A percentile compares a stretch with the other conserved stretches of the same genome.
phyloP scores from a whole-genome alignment of 1,140 invertebrate species.

The Pogonomyrmex barbatus region DNA sequence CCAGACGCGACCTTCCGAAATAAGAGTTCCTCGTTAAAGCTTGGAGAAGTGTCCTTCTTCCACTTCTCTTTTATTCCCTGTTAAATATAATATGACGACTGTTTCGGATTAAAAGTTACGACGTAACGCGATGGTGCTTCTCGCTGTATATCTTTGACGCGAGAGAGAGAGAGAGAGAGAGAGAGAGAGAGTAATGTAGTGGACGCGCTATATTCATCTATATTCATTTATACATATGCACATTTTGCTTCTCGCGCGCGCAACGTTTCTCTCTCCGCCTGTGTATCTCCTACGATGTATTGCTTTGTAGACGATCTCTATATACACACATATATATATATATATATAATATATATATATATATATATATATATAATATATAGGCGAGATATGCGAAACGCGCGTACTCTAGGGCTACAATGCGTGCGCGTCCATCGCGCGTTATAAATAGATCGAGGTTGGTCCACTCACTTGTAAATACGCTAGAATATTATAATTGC shows the following conservation, averaged over 20 bases:
- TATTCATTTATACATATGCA: not conserved
- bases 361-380: not conserved
- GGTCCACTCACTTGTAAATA: conserved; percentile 66
- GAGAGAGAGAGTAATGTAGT: conserved; percentile 6
- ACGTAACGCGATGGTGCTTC: conserved; percentile 23
- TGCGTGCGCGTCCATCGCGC: conserved; percentile 31
- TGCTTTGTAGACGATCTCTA: conserved; percentile 39
- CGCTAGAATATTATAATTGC: conserved; percentile 57
- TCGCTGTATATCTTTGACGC: not conserved
- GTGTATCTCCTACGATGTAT: conserved; percentile 18
- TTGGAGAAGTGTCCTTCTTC: not conserved
- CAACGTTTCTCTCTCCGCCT: not conserved
- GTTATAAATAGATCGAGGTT: conserved; percentile 65
- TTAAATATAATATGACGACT: not conserved
- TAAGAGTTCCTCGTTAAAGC: conserved; percentile 5
- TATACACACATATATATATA: not conserved
- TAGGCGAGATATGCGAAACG: conserved; percentile 30
- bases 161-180: not conserved
- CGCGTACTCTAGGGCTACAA: conserved; percentile 34
- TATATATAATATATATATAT: not conserved
- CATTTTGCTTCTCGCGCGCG: not conserved
- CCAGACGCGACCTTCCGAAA: not conserved
- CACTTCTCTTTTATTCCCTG: not conserved
- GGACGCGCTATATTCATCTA: not conserved
- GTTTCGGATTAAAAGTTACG: conserved; percentile 37